Base-by-base conservation (phyloP, 2,113 vertebrate genomes). In the Holacanthus passer region DNA sequence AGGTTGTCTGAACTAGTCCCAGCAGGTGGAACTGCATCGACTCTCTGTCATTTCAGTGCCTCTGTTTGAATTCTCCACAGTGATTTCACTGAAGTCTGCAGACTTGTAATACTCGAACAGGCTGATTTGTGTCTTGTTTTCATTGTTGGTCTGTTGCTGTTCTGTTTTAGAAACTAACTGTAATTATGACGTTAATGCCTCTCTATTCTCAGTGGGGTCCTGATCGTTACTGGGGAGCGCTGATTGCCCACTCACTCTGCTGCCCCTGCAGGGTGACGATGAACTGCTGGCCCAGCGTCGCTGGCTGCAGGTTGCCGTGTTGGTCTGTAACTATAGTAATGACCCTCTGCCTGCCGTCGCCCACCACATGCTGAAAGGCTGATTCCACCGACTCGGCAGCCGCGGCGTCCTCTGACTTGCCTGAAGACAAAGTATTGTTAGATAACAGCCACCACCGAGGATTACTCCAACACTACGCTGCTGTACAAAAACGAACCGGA, bases 261-360 rank as follows among this genome's bases (percentile, higher is more conserved):
- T 95, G 94, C 20, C 90, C 95, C 52, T 94, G 95, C 94, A 96
- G 47, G 41, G 94, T 94, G 13, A 96, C 87, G 64, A 94, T 85
- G 77, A 96, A 94, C 48, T 94, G 92, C 69, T 95, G 96, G 72
- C 93, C 78, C 32, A 91, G 62, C 65, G 88, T 39, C 9, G 83
- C 86, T 3, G 92, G 73, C 20, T 94, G 94, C 59, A 95, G 85
- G 66, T 77, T 87, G 55, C 93, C 86, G 52, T 96, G 91, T 66
- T 95, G 91, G 37, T 95, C 95, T 0, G 95, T 96, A 27, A 96
- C 94, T 39, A 96, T 95, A 73, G 96, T 89, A 52, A 96, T 94
- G 79, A 97, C 93, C 27, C 90, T 94, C 87, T 95, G 96, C 73
- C 93, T 91, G 56, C 93, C 85, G 3, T 90, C 82, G 29, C 94